Base-by-base conservation (phyloP, 2,888 invertebrate genomes). In the Platycheirus albimanus region DNA sequence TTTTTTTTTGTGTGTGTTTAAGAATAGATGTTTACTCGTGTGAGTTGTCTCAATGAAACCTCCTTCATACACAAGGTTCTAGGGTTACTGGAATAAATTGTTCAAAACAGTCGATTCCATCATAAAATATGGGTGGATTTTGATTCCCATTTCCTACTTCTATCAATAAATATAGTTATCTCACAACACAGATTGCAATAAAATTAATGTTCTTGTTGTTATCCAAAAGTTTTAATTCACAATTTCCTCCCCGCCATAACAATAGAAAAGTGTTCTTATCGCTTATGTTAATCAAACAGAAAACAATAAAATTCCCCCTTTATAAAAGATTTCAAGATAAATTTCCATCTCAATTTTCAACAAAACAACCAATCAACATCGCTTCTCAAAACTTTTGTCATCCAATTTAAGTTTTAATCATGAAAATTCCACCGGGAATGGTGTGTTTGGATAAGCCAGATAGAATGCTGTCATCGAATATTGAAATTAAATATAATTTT, bases 351-450 rank as follows among this genome's bases (percentile, higher is more conserved):
- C 11, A 45, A 61, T n/a, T 19, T 52, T 45, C 8, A 20, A 38
- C 30, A 61, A 45, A 45, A 45, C 61, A 30, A 43, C 61, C 43
- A 45, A 45, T 61, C 43, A 61, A 61, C 61, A n/a, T 45, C 28
- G 20, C 30, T 45, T 54, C 10, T 15, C 10, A 56, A 56, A 69
- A 56, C n/a, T 36, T 56, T 56, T 58, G 56, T 58, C 70, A 49
- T 61, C 4, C 61, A 61, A 64, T 47, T 41, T 11, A 47, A 64
- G 11, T 66, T 56, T 64, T 66, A 56, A 47, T 72, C 64, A 74
- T 56, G 20, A 67, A 51, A 49, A 43, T 67, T 52, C 24, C 38
- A 38, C 5, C 17, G 47, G 36, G 5, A 8, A n/a, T 20, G 28
- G n/a, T 5, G 20, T 8, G 8, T 33, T 2, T 33, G 8, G 5